Conservation (phyloP, 2,797 vertebrate species). For the Melanotaenia pygmaea region DNA sequence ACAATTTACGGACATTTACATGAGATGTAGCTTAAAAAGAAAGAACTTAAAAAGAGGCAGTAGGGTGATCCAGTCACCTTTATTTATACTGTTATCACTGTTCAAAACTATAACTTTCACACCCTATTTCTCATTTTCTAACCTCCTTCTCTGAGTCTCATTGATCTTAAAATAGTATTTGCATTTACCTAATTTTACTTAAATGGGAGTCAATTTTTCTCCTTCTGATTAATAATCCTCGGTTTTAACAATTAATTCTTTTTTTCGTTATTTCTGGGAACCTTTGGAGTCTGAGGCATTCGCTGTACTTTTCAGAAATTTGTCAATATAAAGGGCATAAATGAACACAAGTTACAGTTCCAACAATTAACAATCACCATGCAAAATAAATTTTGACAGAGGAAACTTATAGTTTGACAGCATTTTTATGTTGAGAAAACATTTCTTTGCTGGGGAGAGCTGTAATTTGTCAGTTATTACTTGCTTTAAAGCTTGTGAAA, state of each 20-base stretch:
- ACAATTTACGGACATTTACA: not conserved
- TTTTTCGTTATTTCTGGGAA: no score
- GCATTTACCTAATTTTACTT: no score
- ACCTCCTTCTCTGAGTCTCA: no score
- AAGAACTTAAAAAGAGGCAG: no score
- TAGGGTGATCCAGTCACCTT: no score
- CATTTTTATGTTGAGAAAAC: slow-evolving; percentile 20
- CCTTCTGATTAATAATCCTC: not conserved
- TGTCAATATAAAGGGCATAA: not conserved
- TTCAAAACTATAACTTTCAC: no score
- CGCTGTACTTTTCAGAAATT: slow-evolving; percentile 6
- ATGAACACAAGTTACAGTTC: not conserved
- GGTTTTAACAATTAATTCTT: no score
- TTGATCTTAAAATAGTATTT: not conserved
- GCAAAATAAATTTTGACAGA: slow-evolving; percentile 48
- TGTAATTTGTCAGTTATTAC: slow-evolving; percentile 36
- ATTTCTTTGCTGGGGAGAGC: slow-evolving; percentile 24
- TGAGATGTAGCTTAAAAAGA: not conserved
- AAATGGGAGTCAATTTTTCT: not conserved
- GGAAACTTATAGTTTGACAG: slow-evolving; percentile 7
- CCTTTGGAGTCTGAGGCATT: not conserved
- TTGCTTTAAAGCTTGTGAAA: slow-evolving; percentile 45
- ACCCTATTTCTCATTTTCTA: no score
- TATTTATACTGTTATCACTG: no score
- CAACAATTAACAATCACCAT: slow-evolving; percentile 17